Conservation (phyloP, 1,140 invertebrate species). For the Musca vetustissima region DNA sequence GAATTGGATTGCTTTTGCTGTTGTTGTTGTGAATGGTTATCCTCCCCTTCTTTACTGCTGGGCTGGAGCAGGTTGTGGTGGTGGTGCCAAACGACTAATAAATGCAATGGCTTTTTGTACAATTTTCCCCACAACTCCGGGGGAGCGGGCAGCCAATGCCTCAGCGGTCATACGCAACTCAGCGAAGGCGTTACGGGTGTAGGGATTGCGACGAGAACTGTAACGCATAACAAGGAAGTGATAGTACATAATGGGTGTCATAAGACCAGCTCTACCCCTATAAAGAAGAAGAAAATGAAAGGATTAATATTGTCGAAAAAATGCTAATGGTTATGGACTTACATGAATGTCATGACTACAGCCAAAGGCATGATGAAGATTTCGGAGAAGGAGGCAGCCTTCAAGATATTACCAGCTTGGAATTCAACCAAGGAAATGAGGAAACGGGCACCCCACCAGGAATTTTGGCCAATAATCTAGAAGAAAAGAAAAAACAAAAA, state of each 20-base stretch:
- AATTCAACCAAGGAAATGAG: constrained; percentile 84
- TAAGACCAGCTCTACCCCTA: constrained; percentile 80
- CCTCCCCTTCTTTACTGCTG: constrained; percentile 37
- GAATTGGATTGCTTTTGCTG: no score
- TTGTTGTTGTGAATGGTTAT: no score
- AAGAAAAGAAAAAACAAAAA: constrained; percentile 1
- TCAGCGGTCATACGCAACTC: constrained; percentile 72
- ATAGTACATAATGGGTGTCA: constrained; percentile 93
- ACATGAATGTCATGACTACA: constrained; percentile 83
- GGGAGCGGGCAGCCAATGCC: constrained; percentile 64
- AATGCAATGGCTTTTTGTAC: constrained; percentile 61
- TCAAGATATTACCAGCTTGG: constrained; percentile 83
- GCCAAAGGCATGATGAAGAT: constrained; percentile 90
- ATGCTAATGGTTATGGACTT: constrained; percentile 57
- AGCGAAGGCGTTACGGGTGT: constrained; percentile 85
- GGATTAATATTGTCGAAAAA: neutral
- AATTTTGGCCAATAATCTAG: constrained; percentile 84
- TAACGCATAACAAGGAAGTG: constrained; percentile 90
- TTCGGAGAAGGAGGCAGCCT: constrained; percentile 84
- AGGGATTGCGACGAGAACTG: constrained; percentile 90
- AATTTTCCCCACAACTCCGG: constrained; percentile 61
- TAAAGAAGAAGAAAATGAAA: constrained; percentile 23
- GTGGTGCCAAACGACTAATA: constrained; percentile 67
- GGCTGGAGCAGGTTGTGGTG: constrained; percentile 45
- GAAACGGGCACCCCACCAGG: constrained; percentile 83